Evolutionary conservation across 53 echinoderm and acorn worm genomes (phyloP), one percentile per base, ranked within the genome.

Genomic region (Echinometra lucunter): DNA sequence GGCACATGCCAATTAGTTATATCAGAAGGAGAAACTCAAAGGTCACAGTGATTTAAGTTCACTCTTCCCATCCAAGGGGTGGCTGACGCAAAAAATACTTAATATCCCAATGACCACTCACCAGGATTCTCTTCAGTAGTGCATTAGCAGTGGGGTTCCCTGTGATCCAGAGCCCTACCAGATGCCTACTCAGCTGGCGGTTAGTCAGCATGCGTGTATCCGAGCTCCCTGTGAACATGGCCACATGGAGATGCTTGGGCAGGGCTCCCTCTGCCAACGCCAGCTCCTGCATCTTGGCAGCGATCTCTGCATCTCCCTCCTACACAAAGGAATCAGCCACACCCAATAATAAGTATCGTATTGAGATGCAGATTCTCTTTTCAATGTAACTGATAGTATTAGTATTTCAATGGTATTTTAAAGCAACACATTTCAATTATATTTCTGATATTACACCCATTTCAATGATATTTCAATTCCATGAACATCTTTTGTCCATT

Each of bases 291-390:
- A 99, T 99, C 95, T 96, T 97, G 72, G 99, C 99, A 57, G 99
- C 99, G 23, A 99, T 97, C 58, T 99, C 99, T 18, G 95, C 97
- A 94, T 99, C 98, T 40, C 99, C 99, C 92, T 99, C 99, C 99
- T 99, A 78, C 11, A 47, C 4, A 72, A 72, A 32, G 35, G 0
- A 28, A 72, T 2, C 32, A 72, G 35, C 32, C 12, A 35, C 13
- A 70, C 32, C 32, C 70, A 70, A 25, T 25, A 63, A 63, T 27
- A 21, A 7, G 6, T 53, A 11, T 3, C 6, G 25, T 63, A 21
- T 63, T 23, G 63, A 25, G 25, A 63, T 63, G 5, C 0, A 3
- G 5, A 63, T 27, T 63, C 23, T 63, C 23, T 6, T 63, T 63
- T 63, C 63, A 27, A 63, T 25, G 0, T 5, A 21, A 25, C 6